A percentile compares a stretch with the other conserved stretches of the same genome.
These are phyloP conservation scores for Cynopterus brachyotis DNA, from an alignment of 2,113 vertebrate species.

Conservation along the genomic window DNA sequence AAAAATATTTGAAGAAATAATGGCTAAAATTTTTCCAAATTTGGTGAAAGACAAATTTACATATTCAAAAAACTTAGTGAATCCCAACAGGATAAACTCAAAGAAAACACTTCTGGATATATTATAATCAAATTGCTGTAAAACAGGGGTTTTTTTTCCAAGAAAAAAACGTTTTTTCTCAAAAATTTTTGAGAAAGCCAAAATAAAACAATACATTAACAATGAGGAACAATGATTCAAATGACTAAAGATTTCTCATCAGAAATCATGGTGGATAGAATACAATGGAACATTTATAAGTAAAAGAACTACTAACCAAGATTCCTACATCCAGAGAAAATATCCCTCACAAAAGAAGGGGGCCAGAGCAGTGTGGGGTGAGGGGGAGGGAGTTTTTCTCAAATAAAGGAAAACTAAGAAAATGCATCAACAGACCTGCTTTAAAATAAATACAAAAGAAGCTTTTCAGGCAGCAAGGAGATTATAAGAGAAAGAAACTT, in stretches of 20 bases:
- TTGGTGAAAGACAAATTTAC: background rate
- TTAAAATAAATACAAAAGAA: background rate
- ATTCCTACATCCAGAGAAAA: background rate
- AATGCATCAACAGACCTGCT: background rate
- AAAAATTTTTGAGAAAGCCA: background rate
- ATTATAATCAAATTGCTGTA: conserved; percentile 19
- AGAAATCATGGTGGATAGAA: background rate
- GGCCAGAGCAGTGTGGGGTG: no score
- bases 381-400: background rate
- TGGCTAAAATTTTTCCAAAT: background rate
- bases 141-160: background rate
- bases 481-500: background rate
- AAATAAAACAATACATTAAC: background rate
- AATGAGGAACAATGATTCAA: background rate
- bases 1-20: background rate
- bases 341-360: background rate
- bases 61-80: background rate
- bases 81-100: background rate
- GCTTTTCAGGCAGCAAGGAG: background rate
- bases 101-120: background rate
- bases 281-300: background rate
- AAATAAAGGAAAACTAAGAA: background rate
- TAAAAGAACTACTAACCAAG: background rate
- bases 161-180: background rate
- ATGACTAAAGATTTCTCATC: background rate